Percentiles rank a stretch among this genome's conserved stretches.
phyloP scores from a whole-genome alignment of 92 coral and sea anemone species.

The Porites evermanni region DNA sequence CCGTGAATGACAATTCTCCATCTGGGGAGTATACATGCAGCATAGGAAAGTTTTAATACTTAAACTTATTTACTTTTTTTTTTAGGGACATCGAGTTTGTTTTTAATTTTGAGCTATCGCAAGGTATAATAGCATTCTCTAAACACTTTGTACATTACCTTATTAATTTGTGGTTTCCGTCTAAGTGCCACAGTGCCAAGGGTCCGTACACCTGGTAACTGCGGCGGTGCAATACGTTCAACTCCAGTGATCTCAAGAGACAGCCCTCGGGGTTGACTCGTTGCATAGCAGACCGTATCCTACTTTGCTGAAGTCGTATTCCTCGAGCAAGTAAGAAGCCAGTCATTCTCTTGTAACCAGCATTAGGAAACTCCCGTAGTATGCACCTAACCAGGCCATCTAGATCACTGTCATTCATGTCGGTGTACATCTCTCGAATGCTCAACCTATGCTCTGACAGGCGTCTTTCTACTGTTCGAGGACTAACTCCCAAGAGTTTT shows the following conservation, averaged over 20 bases:
- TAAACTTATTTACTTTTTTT: too few species aligned
- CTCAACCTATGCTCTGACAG: too few species aligned
- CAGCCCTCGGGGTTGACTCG: too few species aligned
- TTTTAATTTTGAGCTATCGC: too few species aligned
- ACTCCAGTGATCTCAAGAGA: too few species aligned
- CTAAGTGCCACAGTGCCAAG: constrained; percentile 62
- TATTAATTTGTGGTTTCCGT: constrained; percentile 55
- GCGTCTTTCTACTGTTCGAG: too few species aligned
- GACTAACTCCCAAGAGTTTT: constrained; percentile 46
- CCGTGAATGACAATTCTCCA: constrained; percentile 63
- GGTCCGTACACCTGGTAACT: constrained; percentile 54
- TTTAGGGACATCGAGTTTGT: too few species aligned
- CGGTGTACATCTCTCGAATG: constrained; percentile 49
- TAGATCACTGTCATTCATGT: constrained; percentile 49
- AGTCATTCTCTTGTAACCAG: constrained; percentile 66
- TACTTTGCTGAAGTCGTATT: constrained; percentile 49
- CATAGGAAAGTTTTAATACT: constrained; percentile 16
- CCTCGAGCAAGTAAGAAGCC: constrained; percentile 52
- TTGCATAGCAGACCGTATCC: too few species aligned
- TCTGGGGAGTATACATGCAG: constrained; percentile 39
- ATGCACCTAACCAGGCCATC: constrained; percentile 30
- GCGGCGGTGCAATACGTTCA: too few species aligned
- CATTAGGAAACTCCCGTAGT: constrained; percentile 45
- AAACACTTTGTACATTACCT: constrained; percentile 46
- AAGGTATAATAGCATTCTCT: background rate